Evolutionary conservation across 1,140 invertebrate genomes (phyloP).

Genomic region (Sweltsa coloradensis): DNA sequence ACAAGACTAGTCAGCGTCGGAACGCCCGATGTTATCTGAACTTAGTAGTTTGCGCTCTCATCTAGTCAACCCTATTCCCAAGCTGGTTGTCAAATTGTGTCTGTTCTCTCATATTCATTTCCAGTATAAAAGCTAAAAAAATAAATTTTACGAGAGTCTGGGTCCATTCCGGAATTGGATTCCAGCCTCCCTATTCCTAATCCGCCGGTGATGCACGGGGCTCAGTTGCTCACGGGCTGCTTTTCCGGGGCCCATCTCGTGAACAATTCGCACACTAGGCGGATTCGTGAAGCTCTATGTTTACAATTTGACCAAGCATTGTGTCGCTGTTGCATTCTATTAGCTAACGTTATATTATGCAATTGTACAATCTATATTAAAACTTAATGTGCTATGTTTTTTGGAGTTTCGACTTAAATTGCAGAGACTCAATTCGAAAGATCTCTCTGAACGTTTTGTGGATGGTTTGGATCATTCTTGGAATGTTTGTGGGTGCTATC

Average conservation of each 20-base stretch:
- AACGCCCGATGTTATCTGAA: slow-evolving; percentile 7
- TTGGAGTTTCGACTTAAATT: slow-evolving; percentile 5
- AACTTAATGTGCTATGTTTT: slow-evolving; percentile 17
- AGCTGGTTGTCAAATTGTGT: slow-evolving; percentile 15
- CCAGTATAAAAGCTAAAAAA: slow-evolving; percentile 10
- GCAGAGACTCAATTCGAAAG: slow-evolving; percentile 7
- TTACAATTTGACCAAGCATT: slow-evolving; percentile 12
- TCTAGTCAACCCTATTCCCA: slow-evolving; percentile 12
- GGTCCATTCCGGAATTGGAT: slow-evolving; percentile 27
- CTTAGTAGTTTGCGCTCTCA: slow-evolving; percentile 3
- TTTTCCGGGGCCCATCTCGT: slow-evolving; percentile 22
- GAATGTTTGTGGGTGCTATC: slow-evolving; percentile 2
- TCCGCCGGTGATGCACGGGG: slow-evolving; percentile 23
- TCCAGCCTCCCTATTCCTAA: slow-evolving; percentile 22
- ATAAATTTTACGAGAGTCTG: slow-evolving; percentile 17
- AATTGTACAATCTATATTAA: slow-evolving; percentile 14
- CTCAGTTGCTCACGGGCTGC: slow-evolving; percentile 27
- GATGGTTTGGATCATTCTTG: slow-evolving; percentile 8
- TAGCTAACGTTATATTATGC: slow-evolving; percentile 13
- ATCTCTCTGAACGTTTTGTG: neutral
- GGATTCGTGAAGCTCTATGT: slow-evolving; percentile 18
- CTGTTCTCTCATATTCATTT: slow-evolving; percentile 15
- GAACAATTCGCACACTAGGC: slow-evolving; percentile 17
- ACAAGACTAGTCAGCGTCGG: neutral
- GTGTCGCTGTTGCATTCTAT: slow-evolving; percentile 11